These are phyloP conservation scores for Oreohelix idahoensis DNA, from an alignment of 1,140 invertebrate genomes.

Conservation along the genomic window DNA sequence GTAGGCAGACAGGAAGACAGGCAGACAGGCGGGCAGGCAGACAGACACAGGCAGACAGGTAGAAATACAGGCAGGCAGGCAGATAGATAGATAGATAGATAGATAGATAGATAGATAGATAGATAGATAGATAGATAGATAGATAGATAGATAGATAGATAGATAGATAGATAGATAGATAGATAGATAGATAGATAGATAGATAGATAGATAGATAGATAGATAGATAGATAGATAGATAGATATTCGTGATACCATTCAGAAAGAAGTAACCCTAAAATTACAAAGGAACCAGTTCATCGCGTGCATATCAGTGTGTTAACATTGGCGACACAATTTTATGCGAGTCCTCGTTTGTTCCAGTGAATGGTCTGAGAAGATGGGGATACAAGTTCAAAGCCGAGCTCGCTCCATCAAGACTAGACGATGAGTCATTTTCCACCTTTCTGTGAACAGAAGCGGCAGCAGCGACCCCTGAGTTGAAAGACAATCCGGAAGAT, in stretches of 20 bases:
- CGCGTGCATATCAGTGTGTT: conserved; percentile 20
- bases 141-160: background rate
- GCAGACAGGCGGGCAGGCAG: background rate
- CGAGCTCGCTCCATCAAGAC: background rate
- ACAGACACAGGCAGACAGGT: background rate
- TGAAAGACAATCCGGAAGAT: background rate
- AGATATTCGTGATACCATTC: too few species aligned
- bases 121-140: background rate
- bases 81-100: background rate
- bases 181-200: background rate
- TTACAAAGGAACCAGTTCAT: too few species aligned
- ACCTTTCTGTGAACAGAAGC: conserved; percentile 12
- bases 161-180: background rate
- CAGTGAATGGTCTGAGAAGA: conserved; percentile 11
- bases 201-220: background rate
- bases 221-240: background rate
- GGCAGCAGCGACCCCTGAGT: background rate
- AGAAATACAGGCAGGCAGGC: background rate
- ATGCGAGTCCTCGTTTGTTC: background rate
- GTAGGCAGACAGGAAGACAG: background rate
- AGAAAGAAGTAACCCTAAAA: too few species aligned
- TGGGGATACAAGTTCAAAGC: background rate
- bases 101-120: background rate
- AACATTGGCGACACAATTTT: conserved; percentile 24
- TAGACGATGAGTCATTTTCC: background rate